These are phyloP conservation scores for Bradynema listronoti DNA, from an alignment of 1,140 invertebrate genomes.

Conservation along the genomic window DNA sequence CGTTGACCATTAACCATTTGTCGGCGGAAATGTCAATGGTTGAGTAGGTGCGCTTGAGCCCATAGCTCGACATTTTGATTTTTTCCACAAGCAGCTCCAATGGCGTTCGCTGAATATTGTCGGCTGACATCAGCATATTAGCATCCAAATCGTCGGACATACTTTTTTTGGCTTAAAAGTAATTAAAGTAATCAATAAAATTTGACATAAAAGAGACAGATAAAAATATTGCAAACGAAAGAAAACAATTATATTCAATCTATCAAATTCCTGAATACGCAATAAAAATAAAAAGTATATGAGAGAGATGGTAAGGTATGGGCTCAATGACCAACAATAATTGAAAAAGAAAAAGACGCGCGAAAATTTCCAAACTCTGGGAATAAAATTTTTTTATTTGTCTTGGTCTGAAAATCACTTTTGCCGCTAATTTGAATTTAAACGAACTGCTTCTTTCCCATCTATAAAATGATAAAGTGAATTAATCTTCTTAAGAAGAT, in stretches of 20 bases:
- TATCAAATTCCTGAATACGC: no score
- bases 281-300: no score
- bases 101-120: slow-evolving; percentile 3
- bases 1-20: slow-evolving; percentile 52
- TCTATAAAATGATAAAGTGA: no score
- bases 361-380: no score
- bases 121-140: neutral
- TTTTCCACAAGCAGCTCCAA: slow-evolving; percentile 30
- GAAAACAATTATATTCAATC: neutral
- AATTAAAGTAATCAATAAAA: neutral
- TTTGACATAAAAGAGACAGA: neutral
- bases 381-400: no score
- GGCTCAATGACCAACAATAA: no score
- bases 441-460: no score
- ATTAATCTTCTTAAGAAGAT: no score
- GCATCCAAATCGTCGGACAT: neutral
- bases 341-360: no score
- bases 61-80: slow-evolving; percentile 36
- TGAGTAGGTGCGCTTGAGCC: slow-evolving; percentile 36
- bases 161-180: neutral
- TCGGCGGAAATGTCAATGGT: slow-evolving; percentile 52
- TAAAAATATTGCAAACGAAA: slow-evolving; percentile 1
- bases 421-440: no score
- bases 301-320: no score
- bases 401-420: no score